Conservation (phyloP, 2,888 invertebrate genomes). For the Pharmacophagus antenor region DNA sequence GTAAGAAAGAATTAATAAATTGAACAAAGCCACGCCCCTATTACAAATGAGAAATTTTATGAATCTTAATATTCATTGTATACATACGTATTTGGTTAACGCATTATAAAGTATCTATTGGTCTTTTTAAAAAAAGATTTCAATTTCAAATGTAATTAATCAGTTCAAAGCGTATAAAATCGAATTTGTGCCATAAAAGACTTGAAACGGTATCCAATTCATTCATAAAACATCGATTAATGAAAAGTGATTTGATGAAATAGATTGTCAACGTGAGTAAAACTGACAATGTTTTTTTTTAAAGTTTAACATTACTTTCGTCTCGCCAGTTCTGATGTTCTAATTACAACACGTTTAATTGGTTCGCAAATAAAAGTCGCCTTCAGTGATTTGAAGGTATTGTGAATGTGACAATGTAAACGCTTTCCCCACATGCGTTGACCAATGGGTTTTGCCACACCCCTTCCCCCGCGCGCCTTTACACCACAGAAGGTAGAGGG, state of each 20-base stretch:
- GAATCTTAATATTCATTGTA: not conserved
- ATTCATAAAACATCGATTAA: slow-evolving; percentile 7
- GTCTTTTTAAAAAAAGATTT: not conserved
- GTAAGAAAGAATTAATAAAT: not conserved
- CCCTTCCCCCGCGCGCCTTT: slow-evolving; percentile 27
- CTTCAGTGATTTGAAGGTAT: slow-evolving; percentile 33
- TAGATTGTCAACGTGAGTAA: slow-evolving; percentile 1
- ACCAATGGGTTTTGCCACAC: slow-evolving; percentile 26
- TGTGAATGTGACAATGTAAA: slow-evolving; percentile 34
- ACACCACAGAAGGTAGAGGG: slow-evolving; percentile 29
- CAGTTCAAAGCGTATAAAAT: slow-evolving; percentile 5
- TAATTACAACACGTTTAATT: slow-evolving; percentile 37
- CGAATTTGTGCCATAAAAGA: slow-evolving; percentile 3
- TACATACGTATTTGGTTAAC: too few relatives aligned
- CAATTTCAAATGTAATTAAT: slow-evolving; percentile 3
- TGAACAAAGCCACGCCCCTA: not conserved
- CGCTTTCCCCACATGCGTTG: slow-evolving; percentile 31
- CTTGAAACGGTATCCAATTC: slow-evolving; percentile 5
- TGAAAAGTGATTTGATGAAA: slow-evolving; percentile 12
- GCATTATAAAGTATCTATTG: not conserved
- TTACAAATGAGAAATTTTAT: not conserved
- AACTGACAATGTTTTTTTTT: not conserved
- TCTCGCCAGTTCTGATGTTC: slow-evolving; percentile 30
- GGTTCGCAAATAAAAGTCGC: slow-evolving; percentile 36
- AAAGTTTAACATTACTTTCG: slow-evolving; percentile 23